Evolutionary conservation across 1,140 invertebrate species (phyloP).

Genomic region (Eufriesea mexicana): DNA sequence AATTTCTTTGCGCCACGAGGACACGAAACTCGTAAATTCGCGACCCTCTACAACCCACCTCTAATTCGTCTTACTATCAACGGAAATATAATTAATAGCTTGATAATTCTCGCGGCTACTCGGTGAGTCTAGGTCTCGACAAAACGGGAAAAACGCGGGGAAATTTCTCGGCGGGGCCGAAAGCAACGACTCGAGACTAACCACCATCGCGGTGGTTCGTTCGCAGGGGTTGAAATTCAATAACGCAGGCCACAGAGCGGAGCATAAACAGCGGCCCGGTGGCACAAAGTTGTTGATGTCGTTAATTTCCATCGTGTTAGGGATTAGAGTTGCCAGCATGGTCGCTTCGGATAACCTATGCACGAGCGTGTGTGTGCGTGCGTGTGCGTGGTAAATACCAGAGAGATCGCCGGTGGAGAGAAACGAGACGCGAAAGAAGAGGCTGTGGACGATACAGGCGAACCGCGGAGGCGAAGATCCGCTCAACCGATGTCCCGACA

Average conservation of each 20-base stretch:
- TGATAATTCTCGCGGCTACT: no score
- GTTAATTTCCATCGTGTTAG: constrained; percentile 62
- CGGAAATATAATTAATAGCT: no score
- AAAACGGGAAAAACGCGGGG: not conserved
- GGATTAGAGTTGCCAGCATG: constrained; percentile 42
- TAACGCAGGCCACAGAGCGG: constrained; percentile 31
- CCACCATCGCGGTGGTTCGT: not conserved
- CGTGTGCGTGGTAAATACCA: not conserved
- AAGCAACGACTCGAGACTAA: not conserved
- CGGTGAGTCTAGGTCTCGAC: no score
- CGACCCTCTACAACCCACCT: not conserved
- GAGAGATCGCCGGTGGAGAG: not conserved
- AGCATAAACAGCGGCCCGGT: constrained; percentile 40
- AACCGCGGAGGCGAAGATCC: constrained; percentile 30
- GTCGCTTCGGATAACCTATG: not conserved
- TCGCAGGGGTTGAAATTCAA: constrained; percentile 48
- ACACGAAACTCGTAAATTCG: not conserved
- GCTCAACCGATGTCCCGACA: constrained; percentile 46
- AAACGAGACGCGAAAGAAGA: constrained; percentile 63
- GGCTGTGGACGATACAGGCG: not conserved
- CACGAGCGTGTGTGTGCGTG: not conserved
- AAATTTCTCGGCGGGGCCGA: not conserved
- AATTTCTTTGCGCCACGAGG: not conserved
- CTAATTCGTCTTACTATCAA: no score
- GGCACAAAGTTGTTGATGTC: constrained; percentile 56